A percentile compares a stretch with the other conserved stretches of the same genome.
Evolutionary conservation across 2,797 vertebrate species (phyloP).

Genomic region (Prunella strophiata): DNA sequence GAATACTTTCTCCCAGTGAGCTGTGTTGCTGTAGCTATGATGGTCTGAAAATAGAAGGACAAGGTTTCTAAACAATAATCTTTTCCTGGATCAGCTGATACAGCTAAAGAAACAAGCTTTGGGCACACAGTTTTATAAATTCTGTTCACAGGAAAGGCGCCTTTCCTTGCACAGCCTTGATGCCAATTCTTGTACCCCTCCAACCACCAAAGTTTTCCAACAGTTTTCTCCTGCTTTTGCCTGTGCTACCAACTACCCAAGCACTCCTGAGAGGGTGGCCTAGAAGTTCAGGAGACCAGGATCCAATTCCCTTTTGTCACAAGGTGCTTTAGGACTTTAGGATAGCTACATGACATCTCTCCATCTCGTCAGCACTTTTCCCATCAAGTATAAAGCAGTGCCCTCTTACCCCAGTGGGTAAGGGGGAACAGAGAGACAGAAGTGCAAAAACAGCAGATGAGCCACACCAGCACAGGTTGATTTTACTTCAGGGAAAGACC

Average conservation of each 20-base stretch:
- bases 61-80: not conserved
- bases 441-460: not conserved
- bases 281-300: not conserved
- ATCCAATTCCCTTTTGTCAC: not conserved
- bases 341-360: not conserved
- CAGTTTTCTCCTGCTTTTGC: not conserved
- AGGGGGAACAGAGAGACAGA: not conserved
- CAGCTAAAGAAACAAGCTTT: conserved; percentile 24
- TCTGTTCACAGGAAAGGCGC: not conserved
- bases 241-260: not conserved
- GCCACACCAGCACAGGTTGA: not conserved
- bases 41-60: not conserved
- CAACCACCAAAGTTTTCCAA: not conserved
- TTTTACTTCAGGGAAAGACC: not conserved
- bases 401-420: not conserved
- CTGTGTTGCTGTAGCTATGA: not conserved
- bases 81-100: not conserved
- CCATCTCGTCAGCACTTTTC: not conserved
- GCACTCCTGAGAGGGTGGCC: not conserved
- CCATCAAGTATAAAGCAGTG: not conserved
- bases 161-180: not conserved
- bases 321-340: not conserved
- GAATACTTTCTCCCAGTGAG: not conserved
- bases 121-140: not conserved
- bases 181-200: not conserved